These are phyloP conservation scores for Pao palembangensis DNA, from an alignment of 2,113 vertebrate genomes.

Conservation along the genomic window DNA sequence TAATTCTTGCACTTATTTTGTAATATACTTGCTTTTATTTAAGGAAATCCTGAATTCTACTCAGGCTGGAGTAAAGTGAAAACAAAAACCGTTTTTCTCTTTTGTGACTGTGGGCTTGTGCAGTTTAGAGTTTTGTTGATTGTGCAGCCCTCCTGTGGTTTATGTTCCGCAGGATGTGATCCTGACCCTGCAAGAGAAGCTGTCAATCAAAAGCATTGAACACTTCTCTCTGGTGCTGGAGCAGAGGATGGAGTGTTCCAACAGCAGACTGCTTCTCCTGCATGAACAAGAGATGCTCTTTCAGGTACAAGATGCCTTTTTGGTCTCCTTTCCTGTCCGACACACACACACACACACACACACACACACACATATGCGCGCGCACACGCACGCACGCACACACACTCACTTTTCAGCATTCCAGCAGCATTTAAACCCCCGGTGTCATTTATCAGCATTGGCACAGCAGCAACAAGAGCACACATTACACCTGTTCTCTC, in stretches of 20 bases:
- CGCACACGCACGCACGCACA: not conserved
- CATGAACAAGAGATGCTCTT: constrained; percentile 96
- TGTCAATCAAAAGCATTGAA: constrained; percentile 96
- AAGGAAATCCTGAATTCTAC: too few species aligned
- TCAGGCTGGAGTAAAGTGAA: too few species aligned
- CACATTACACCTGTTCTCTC: constrained; percentile 40
- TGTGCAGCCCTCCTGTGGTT: not conserved
- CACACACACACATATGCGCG: not conserved
- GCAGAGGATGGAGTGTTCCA: constrained; percentile 82
- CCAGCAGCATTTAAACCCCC: constrained; percentile 36
- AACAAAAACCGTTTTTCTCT: too few species aligned
- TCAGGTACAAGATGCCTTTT: constrained; percentile 79
- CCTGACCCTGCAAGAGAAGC: constrained; percentile 95
- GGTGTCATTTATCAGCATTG: constrained; percentile 68
- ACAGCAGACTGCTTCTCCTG: constrained; percentile 86
- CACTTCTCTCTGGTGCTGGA: constrained; percentile 96
- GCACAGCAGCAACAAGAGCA: constrained; percentile 54
- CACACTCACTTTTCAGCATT: constrained; percentile 55
- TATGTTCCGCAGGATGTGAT: constrained; percentile 84
- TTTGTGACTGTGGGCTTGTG: too few species aligned
- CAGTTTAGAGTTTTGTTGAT: too few species aligned
- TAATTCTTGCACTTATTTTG: too few species aligned
- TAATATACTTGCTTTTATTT: too few species aligned
- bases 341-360: constrained; percentile 1
- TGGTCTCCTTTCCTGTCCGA: not conserved